A percentile compares a stretch with the other conserved stretches of the same genome.
Conservation (phyloP, 64 coral and sea anemone genomes). For the Orbicella faveolata region DNA sequence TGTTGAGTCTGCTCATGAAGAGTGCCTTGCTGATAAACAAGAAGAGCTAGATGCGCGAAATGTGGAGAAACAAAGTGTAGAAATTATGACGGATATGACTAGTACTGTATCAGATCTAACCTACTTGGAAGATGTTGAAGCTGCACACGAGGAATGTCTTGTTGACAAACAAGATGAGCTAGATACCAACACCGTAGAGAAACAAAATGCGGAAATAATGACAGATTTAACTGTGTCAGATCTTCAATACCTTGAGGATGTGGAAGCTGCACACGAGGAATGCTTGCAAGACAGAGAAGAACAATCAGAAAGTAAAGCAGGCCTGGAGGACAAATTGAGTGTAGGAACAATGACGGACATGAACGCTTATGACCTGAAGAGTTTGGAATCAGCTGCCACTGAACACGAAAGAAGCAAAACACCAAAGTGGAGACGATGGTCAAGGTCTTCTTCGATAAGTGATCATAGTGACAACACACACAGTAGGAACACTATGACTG, state of each 20-base stretch:
- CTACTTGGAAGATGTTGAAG: conserved; percentile 41
- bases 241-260: conserved; percentile 48
- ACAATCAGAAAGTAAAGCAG: neutral
- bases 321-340: neutral
- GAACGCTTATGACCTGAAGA: neutral
- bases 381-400: neutral
- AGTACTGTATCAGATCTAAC: conserved; percentile 3
- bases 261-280: conserved; percentile 16
- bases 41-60: neutral
- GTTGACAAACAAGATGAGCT: neutral
- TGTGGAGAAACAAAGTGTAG: neutral
- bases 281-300: neutral
- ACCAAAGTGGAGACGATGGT: conserved; percentile 6
- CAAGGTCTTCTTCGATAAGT: conserved; percentile 3
- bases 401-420: neutral
- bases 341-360: conserved; percentile 27
- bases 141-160: conserved; percentile 43
- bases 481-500: conserved; percentile 48
- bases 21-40: neutral
- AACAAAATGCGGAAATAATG: neutral
- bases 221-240: neutral
- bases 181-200: neutral
- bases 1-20: neutral
- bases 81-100: conserved; percentile 23
- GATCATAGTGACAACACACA: neutral